A percentile compares a stretch with the other conserved stretches of the same genome.
Conservation (phyloP, 2,113 vertebrate species). For the Microtus richardsoni region DNA sequence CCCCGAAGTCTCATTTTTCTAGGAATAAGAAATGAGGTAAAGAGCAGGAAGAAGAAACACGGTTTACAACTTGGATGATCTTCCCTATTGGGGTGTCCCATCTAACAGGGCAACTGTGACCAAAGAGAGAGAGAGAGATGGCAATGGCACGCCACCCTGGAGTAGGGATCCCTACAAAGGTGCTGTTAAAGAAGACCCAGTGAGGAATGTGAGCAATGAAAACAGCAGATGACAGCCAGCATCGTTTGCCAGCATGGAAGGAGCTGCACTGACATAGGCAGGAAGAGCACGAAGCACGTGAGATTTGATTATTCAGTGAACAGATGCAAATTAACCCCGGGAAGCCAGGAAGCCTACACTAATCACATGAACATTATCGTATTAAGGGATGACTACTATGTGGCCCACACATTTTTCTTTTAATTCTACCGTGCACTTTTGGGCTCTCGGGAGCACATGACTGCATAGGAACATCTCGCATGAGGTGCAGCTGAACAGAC, state of each 20-base stretch:
- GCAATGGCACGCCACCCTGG: not conserved
- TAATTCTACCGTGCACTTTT: constrained; percentile 17
- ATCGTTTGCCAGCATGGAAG: constrained; percentile 59
- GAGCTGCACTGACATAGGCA: constrained; percentile 20
- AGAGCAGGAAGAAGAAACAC: not conserved
- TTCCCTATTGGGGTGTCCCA: not conserved
- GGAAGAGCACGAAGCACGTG: constrained; percentile 15
- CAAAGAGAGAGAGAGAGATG: constrained; percentile 62
- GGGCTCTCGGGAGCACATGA: constrained; percentile 46
- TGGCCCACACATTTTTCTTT: not conserved
- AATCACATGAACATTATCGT: constrained; percentile 23
- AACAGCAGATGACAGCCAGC: constrained; percentile 57
- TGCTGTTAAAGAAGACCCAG: constrained; percentile 17
- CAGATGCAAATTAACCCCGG: constrained; percentile 44
- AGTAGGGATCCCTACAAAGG: not conserved
- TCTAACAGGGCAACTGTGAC: not conserved
- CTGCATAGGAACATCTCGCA: constrained; percentile 44
- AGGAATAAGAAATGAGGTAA: not conserved
- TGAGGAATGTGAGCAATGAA: not conserved
- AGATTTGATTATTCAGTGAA: constrained; percentile 49
- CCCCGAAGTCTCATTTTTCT: constrained; percentile 4
- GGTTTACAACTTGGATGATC: not conserved
- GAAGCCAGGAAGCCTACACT: constrained; percentile 17
- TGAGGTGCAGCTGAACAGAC: constrained; percentile 80
- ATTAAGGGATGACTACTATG: constrained; percentile 54